Base-by-base conservation (phyloP, 2,113 vertebrate genomes). In the Siphamia tubifer region DNA sequence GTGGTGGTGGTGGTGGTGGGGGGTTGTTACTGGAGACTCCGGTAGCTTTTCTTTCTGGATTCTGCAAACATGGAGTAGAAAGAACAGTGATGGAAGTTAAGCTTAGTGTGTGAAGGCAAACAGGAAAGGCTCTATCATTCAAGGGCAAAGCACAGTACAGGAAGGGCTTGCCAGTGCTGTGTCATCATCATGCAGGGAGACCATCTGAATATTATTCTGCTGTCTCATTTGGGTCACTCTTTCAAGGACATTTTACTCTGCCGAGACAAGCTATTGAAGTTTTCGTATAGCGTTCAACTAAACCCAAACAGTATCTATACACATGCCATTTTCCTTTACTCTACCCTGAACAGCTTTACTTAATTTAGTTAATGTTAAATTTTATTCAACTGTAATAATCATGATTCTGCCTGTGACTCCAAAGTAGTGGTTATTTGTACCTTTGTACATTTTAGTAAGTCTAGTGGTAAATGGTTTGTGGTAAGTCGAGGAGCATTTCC, bases 171-270 rank as follows among this genome's bases (percentile, higher is more conserved):
- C 76, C 68, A 75, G 19, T 63, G 77, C 79, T 77, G 67, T 68
- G 64, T 83, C 81, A 81, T 82, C 74, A 69, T 84, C 85, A 77
- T 65, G 80, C 68, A 74, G 85, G 63, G 78, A 84, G 83, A 64
- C 82, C 80, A 78, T 88, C 85, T 85, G 81, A 87, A 82, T 79
- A 65, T 65, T 80, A 66, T 87, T 83, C 79, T 39, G 34, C 49
- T 9, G 47, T 71, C 74, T 85, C 63, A 83, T 84, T 85, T 49
- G 74, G 84, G 61, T 67, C 70, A 76, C 74, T 79, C 61, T 58
- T 80, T 74, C 83, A 87, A 88, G 84, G 84, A 32, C 74, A 31
- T 77, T 61, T 23, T 40, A 8, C 60, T 84, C 39, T 39, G 31
- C 57, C 30, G 44, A 55, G 54, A 51, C 34, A 7, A n/a, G 32